Evolutionary conservation across 2,113 vertebrate species (phyloP).

Genomic region (Corythaeola cristata): DNA sequence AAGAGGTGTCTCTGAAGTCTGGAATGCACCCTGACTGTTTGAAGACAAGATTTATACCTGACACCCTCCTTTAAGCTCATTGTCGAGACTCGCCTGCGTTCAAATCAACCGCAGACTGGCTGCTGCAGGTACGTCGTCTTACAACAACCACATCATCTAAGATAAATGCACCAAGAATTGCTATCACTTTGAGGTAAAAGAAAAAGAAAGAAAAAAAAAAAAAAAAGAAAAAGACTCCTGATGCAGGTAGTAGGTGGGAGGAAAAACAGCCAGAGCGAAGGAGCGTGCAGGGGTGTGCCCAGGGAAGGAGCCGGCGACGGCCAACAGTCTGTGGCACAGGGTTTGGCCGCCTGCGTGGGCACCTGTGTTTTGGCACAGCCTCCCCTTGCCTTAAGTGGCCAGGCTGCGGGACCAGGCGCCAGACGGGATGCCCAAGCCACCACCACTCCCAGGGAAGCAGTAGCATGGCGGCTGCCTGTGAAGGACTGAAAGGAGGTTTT

Average conservation of each 20-base stretch:
- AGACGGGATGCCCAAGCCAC: accelerated
- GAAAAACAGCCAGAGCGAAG: neutral
- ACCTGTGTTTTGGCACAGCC: neutral
- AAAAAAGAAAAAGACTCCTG: neutral
- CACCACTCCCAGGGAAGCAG: accelerated
- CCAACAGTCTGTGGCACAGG: neutral
- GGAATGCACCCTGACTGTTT: constrained; percentile 84
- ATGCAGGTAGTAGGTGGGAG: constrained; percentile 16
- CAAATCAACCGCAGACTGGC: constrained; percentile 86
- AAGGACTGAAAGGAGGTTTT: neutral
- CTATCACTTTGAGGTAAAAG: constrained; percentile 77
- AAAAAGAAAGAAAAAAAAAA: neutral
- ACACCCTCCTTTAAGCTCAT: constrained; percentile 79
- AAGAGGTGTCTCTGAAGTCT: constrained; percentile 82
- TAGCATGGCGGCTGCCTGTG: accelerated
- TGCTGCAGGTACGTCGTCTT: constrained; percentile 86
- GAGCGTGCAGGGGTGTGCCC: neutral
- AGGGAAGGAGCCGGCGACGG: neutral
- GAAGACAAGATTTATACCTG: constrained; percentile 84
- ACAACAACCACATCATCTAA: constrained; percentile 85
- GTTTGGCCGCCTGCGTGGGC: neutral
- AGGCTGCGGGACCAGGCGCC: accelerated
- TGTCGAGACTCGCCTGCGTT: constrained; percentile 91
- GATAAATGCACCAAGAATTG: constrained; percentile 84
- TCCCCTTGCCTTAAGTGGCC: neutral